Evolutionary conservation across 2,888 invertebrate genomes (phyloP), one percentile per base, ranked within the genome.

Genomic region (Pandemis corylana): DNA sequence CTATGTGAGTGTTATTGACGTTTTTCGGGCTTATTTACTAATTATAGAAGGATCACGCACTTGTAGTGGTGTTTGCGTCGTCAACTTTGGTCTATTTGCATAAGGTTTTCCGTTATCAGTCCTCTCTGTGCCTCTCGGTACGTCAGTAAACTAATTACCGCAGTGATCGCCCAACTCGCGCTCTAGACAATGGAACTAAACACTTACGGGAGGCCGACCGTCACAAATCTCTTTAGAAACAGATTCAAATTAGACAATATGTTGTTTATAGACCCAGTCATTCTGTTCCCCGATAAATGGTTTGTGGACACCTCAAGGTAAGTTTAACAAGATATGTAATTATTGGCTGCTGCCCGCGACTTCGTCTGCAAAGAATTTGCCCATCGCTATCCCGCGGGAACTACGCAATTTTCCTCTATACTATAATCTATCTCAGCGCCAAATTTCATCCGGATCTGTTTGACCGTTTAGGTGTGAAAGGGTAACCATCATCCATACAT

Each of bases 1-100:
- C 94, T 83, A 93, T 94, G 94, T 94, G 83, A 92, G 94, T 92
- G 61, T 72, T 75, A 84, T 79, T 75, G 75, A 76, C 76, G 77
- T 80, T 85, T 83, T 83, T 83, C 81, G 84, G 84, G 85, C 84
- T 84, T 87, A 85, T 88, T 83, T 82, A 83, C 88, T 88, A 88
- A 88, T 82, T 88, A 86, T 86, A 89, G 89, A 83, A 83, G 78
- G 79, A 84, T 82, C 81, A 83, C 83, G 81, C 82, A 84, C 80
- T 83, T 86, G 81, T 83, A 80, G 76, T 83, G 80, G 78, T 84
- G 80, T 79, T 79, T 82, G 81, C 75, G 72, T 79, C 76, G 74
- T 64, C 76, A 78, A 76, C 80, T 68, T 81, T 75, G 68, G 71
- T 76, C 80, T 88, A 83, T 88, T 87, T 87, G 78, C 85, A 81